phyloP scores from a whole-genome alignment of 2,113 vertebrate genomes.

The cat (Felis catus) region F.catus_Fca126_mat1.0 CM031424.1:62758001-62758500 shows the following conservation, averaged over 20 bases:
- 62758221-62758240: conserved; percentile 61
- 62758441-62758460: conserved; percentile 70
- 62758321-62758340: conserved; percentile 80
- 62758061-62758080: conserved; percentile 38
- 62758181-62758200: conserved; percentile 58
- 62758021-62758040: not conserved
- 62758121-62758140: conserved; percentile 20
- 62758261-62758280: conserved; percentile 40
- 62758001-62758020: not conserved
- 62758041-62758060: not conserved
- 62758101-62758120: conserved; percentile 48
- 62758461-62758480: conserved; percentile 47
- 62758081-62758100: conserved; percentile 46
- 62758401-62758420: conserved; percentile 81
- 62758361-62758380: conserved; percentile 64
- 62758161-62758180: conserved; percentile 66
- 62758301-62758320: conserved; percentile 71
- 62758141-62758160: conserved; percentile 72
- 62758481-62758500: conserved; percentile 66
- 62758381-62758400: conserved; percentile 80
- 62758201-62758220: conserved; percentile 62
- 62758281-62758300: conserved; percentile 64
- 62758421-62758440: conserved; percentile 73
- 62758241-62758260: conserved; percentile 66
- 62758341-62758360: conserved; percentile 65